Conservation (phyloP, 2,113 vertebrate species). For the Pyrgilauda ruficollis region DNA sequence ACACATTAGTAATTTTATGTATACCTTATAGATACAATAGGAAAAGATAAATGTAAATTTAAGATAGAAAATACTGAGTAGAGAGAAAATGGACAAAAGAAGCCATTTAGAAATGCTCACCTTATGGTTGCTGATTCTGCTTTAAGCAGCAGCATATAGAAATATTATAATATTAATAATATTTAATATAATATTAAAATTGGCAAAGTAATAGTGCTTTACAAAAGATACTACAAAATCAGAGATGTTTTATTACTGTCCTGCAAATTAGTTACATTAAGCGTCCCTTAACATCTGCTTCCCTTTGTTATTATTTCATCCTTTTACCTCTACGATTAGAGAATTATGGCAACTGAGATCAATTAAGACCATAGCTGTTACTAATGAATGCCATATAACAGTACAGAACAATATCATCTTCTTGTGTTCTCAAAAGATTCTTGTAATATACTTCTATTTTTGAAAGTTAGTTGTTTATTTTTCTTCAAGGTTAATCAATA, state of each 20-base stretch:
- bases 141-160: neutral
- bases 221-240: neutral
- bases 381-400: neutral
- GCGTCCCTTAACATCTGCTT: neutral
- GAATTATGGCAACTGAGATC: neutral
- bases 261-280: neutral
- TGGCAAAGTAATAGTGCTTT: neutral
- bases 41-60: neutral
- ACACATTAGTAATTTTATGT: neutral
- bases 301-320: neutral
- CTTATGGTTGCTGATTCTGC: neutral
- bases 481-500: neutral
- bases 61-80: neutral
- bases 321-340: neutral
- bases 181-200: neutral
- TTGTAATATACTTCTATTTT: neutral
- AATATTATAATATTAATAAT: neutral
- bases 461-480: neutral
- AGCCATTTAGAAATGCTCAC: neutral
- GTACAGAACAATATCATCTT: neutral
- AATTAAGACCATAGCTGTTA: neutral
- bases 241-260: neutral
- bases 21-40: neutral
- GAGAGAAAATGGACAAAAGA: neutral
- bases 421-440: neutral